Percentiles rank a stretch among this genome's conserved stretches.
phyloP scores from a whole-genome alignment of 2,113 vertebrate genomes.

The Cygnus atratus region DNA sequence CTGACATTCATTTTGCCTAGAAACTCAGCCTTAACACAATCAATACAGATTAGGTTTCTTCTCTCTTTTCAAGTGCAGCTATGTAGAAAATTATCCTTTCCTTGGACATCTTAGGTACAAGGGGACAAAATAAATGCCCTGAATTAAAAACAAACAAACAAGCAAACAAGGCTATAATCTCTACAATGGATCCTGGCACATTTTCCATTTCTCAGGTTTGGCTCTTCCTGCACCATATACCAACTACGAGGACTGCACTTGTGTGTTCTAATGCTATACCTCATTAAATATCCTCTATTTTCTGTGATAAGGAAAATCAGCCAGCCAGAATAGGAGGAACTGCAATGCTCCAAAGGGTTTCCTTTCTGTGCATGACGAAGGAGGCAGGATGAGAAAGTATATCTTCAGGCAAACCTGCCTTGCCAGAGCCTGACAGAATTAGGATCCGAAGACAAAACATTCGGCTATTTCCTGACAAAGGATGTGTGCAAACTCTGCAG shows the following conservation, averaged over 20 bases:
- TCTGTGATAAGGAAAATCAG: background rate
- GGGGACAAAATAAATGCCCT: background rate
- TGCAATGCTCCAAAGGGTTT: background rate
- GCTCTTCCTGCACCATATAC: background rate
- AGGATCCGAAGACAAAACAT: background rate
- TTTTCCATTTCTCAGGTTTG: background rate
- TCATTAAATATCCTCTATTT: rapidly evolving
- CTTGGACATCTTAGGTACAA: background rate
- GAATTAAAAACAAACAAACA: background rate
- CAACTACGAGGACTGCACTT: background rate
- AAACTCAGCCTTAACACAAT: background rate
- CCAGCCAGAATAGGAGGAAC: background rate
- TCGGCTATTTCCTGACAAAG: background rate
- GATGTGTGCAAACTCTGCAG: background rate
- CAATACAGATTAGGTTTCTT: background rate
- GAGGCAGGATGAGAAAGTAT: background rate
- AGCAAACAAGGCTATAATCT: background rate
- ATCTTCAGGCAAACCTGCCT: background rate
- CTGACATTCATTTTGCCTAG: background rate
- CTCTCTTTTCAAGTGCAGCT: background rate
- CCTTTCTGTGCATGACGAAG: background rate
- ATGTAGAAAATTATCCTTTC: background rate
- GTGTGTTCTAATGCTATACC: background rate
- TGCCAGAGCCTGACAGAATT: background rate
- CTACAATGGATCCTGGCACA: background rate